These are phyloP conservation scores for Lepus oiostolus DNA, from an alignment of 2,797 vertebrate genomes.

Conservation along the genomic window DNA sequence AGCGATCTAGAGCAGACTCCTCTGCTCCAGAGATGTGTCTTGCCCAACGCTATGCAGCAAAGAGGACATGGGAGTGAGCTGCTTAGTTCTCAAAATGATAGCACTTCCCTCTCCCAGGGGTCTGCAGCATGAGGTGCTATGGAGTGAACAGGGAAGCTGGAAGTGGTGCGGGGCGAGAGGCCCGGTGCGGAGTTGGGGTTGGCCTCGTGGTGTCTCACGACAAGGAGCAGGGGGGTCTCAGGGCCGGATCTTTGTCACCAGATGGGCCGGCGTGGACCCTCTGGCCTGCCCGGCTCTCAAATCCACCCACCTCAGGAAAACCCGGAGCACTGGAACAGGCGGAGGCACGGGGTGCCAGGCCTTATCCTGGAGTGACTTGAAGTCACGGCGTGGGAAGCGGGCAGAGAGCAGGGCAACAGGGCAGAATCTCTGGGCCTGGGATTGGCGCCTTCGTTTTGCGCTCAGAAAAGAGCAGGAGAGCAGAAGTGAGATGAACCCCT, in stretches of 20 bases:
- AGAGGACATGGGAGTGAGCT: not conserved
- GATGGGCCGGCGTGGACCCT: not conserved
- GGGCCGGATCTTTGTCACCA: not conserved
- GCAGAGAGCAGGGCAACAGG: not conserved
- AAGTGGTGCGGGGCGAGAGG: too few relatives aligned
- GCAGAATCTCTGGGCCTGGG: not conserved
- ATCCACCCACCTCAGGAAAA: not conserved
- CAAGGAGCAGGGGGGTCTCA: not conserved
- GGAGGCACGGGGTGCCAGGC: not conserved
- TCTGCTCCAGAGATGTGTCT: too few relatives aligned
- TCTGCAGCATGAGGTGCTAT: not conserved
- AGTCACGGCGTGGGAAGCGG: too few relatives aligned
- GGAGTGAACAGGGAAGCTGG: too few relatives aligned
- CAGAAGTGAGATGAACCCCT: not conserved
- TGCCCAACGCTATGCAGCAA: too few relatives aligned
- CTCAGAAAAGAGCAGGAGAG: too few relatives aligned
- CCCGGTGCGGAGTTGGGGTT: not conserved
- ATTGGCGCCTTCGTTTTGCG: not conserved
- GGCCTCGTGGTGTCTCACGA: not conserved
- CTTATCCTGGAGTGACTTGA: not conserved
- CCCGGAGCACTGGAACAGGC: not conserved
- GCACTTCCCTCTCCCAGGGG: slow-evolving; percentile 12
- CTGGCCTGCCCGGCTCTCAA: not conserved
- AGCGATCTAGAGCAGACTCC: too few relatives aligned
- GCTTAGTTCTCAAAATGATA: not conserved